Evolutionary conservation across 2,888 invertebrate genomes (phyloP).

Genomic region (Cylindroiulus punctatus): DNA sequence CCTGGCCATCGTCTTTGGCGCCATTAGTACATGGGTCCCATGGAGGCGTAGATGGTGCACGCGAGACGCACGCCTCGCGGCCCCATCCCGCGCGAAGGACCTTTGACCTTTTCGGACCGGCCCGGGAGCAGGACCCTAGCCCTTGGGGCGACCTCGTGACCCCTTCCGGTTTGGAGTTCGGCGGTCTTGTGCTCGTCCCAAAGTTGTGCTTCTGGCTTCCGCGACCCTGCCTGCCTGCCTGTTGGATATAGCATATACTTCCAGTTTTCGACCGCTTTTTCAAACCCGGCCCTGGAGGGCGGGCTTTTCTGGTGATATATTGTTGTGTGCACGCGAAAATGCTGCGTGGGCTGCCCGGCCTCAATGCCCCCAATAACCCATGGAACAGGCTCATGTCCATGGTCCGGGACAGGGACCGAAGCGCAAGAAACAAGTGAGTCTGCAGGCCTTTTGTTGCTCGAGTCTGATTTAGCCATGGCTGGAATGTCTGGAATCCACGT

Average conservation of each 20-base stretch:
- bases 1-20: slow-evolving; percentile 36
- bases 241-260: slow-evolving; percentile 10
- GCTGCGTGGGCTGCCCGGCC: slow-evolving; percentile 58
- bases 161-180: not conserved
- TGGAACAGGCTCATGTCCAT: slow-evolving; percentile 86
- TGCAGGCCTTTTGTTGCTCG: not conserved
- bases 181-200: not conserved
- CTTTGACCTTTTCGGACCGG: slow-evolving; percentile 28
- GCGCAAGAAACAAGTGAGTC: slow-evolving; percentile 55
- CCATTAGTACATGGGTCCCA: slow-evolving; percentile 40
- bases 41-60: slow-evolving; percentile 47
- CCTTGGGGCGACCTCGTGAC: not conserved
- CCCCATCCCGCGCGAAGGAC: slow-evolving; percentile 35
- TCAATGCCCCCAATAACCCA: slow-evolving; percentile 75
- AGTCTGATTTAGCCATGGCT: not conserved
- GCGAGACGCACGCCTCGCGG: slow-evolving; percentile 44
- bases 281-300: too few species aligned
- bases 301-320: slow-evolving; percentile 21
- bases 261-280: not conserved
- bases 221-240: not conserved
- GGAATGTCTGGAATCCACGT: too few species aligned
- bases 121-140: not conserved
- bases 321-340: slow-evolving; percentile 40
- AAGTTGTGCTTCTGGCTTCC: not conserved
- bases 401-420: slow-evolving; percentile 66